phyloP scores from a whole-genome alignment of 2,113 vertebrate genomes.

The Dipodomys merriami region DNA sequence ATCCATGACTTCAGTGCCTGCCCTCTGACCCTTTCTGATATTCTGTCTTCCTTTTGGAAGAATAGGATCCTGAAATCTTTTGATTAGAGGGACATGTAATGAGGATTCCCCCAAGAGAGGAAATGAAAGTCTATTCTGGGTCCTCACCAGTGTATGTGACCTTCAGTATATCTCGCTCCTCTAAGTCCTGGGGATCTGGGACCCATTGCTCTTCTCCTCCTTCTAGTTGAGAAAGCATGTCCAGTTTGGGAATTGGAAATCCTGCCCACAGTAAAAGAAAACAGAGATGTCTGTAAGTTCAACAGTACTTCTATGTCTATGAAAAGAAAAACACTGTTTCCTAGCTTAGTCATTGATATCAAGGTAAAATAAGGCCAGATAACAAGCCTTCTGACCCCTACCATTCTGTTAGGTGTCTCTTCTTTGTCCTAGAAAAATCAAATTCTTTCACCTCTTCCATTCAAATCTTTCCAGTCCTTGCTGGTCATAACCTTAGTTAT shows the following conservation, averaged over 20 bases:
- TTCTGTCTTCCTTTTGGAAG: slow-evolving; percentile 38
- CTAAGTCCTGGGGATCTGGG: slow-evolving; percentile 73
- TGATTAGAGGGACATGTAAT: neutral
- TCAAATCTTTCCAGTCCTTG: slow-evolving; percentile 18
- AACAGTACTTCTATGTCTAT: neutral
- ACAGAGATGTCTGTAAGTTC: slow-evolving; percentile 24
- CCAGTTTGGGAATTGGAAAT: slow-evolving; percentile 81
- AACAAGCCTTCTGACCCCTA: neutral
- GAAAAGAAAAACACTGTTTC: neutral
- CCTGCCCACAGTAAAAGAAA: slow-evolving; percentile 63
- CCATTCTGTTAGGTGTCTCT: neutral
- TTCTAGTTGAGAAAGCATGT: slow-evolving; percentile 76
- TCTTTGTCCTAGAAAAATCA: slow-evolving; percentile 33
- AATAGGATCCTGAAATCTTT: slow-evolving; percentile 23
- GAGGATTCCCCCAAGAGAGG: neutral
- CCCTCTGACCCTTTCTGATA: neutral
- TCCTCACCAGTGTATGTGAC: slow-evolving; percentile 78
- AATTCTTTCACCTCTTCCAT: neutral
- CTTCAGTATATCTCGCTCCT: slow-evolving; percentile 76
- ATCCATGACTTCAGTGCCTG: slow-evolving; percentile 6
- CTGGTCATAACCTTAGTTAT: neutral
- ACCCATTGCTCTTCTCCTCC: slow-evolving; percentile 77
- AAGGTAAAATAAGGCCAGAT: slow-evolving; percentile 6
- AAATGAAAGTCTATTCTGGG: neutral
- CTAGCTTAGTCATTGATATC: slow-evolving; percentile 25